Evolutionary conservation across 2,113 vertebrate species (phyloP).

Genomic region (Telmatochromis sp.): DNA sequence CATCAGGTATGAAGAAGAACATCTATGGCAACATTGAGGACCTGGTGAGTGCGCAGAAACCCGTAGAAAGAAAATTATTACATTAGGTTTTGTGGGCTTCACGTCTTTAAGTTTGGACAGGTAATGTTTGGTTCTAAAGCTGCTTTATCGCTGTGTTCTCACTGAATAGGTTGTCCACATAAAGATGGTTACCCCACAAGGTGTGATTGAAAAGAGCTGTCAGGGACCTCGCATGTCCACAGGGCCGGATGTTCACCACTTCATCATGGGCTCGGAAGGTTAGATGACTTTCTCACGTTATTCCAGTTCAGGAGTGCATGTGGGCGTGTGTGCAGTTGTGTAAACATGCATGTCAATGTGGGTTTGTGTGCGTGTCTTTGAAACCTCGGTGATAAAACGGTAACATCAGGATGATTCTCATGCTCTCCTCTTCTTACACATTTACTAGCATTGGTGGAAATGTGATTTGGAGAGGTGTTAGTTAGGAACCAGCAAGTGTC

Average conservation of each 20-base stretch:
- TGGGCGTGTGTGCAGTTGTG: not conserved
- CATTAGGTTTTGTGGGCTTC: not conserved
- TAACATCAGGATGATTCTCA: constrained; percentile 49
- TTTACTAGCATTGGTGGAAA: constrained; percentile 38
- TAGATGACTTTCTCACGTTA: constrained; percentile 5
- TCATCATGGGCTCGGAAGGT: constrained; percentile 99
- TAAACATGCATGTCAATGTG: not conserved
- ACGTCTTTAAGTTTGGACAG: not conserved
- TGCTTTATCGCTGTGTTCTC: not conserved
- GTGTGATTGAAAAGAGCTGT: constrained; percentile 94
- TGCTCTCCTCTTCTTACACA: constrained; percentile 20
- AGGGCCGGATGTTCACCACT: constrained; percentile 96
- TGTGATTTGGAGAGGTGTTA: constrained; percentile 7
- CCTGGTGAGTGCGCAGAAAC: constrained; percentile 75
- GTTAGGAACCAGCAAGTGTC: constrained; percentile 32
- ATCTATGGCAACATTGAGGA: constrained; percentile 99
- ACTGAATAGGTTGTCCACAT: constrained; percentile 86
- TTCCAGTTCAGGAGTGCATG: not conserved
- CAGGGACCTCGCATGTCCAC: constrained; percentile 95
- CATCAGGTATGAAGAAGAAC: constrained; percentile 99
- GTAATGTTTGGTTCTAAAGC: not conserved
- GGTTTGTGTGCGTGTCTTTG: not conserved
- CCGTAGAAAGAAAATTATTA: not conserved
- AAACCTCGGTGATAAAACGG: constrained; percentile 3
- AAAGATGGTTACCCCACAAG: constrained; percentile 96